phyloP scores from a whole-genome alignment of 1,140 invertebrate genomes.

The Monomorium pharaonis region DNA sequence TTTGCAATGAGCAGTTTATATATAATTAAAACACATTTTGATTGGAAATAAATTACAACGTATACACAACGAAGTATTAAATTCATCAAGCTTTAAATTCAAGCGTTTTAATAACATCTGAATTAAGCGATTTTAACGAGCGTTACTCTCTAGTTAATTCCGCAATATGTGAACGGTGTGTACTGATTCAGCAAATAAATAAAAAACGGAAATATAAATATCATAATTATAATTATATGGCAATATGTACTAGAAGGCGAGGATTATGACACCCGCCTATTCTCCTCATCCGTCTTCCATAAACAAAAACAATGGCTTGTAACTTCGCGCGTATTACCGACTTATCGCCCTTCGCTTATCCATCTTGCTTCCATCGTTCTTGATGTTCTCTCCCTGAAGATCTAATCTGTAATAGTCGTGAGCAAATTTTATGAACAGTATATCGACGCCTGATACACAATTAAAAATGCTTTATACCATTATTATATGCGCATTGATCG shows the following conservation, averaged over 20 bases:
- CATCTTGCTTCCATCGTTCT: constrained; percentile 9
- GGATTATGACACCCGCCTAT: background rate
- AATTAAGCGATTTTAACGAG: constrained; percentile 8
- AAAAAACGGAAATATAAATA: background rate
- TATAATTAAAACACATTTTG: constrained; percentile 5
- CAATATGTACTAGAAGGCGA: background rate
- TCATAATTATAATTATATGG: constrained; percentile 16
- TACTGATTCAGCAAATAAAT: background rate
- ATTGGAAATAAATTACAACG: background rate
- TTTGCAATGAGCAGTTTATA: background rate
- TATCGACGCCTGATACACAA: background rate
- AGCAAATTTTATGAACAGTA: constrained; percentile 18
- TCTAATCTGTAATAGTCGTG: constrained; percentile 64
- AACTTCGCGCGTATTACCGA: constrained; percentile 29
- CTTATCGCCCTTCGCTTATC: constrained; percentile 25
- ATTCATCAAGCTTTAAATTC: constrained; percentile 11
- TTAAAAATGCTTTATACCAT: background rate
- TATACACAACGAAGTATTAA: background rate
- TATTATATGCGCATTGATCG: background rate
- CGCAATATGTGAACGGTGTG: background rate
- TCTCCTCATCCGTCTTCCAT: constrained; percentile 40
- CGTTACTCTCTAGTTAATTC: constrained; percentile 6
- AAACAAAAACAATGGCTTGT: constrained; percentile 33
- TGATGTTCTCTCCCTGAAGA: constrained; percentile 3
- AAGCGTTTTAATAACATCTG: background rate